phyloP scores from a whole-genome alignment of 1,140 invertebrate genomes.

The Bilobella aurantiaca region DNA sequence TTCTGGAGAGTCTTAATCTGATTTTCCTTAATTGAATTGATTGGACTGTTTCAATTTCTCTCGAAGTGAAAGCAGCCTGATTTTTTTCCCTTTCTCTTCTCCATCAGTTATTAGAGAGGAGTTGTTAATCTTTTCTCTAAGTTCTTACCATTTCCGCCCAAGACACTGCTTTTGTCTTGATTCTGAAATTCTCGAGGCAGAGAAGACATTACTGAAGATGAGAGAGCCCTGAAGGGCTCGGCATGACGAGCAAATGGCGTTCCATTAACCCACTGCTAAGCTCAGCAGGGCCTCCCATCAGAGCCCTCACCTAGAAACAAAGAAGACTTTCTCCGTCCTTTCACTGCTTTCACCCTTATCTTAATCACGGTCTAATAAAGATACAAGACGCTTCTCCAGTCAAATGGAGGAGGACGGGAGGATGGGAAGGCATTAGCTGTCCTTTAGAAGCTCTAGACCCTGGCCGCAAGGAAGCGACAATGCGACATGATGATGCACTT shows the following conservation, averaged over 20 bases:
- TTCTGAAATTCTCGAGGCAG: background rate
- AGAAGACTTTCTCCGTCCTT: background rate
- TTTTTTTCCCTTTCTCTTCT: background rate
- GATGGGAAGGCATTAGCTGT: constrained; percentile 2
- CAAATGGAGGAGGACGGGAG: background rate
- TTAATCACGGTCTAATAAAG: constrained; percentile 9
- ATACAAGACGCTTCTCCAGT: background rate
- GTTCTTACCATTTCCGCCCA: too few species aligned
- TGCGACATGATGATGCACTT: too few species aligned
- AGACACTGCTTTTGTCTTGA: background rate
- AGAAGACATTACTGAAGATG: background rate
- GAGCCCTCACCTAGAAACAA: background rate
- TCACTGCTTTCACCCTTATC: background rate
- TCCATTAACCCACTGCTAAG: background rate
- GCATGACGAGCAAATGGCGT: background rate
- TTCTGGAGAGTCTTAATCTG: background rate
- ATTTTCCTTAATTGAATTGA: background rate
- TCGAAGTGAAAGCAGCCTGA: too few species aligned
- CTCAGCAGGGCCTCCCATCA: background rate
- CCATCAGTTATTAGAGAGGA: background rate
- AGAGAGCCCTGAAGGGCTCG: background rate
- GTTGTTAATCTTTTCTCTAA: too few species aligned
- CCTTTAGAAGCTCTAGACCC: background rate
- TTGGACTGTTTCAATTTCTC: background rate
- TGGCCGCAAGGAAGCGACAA: background rate